Base-by-base conservation (phyloP, 2,888 invertebrate species). In the Amaurobius ferox region DNA sequence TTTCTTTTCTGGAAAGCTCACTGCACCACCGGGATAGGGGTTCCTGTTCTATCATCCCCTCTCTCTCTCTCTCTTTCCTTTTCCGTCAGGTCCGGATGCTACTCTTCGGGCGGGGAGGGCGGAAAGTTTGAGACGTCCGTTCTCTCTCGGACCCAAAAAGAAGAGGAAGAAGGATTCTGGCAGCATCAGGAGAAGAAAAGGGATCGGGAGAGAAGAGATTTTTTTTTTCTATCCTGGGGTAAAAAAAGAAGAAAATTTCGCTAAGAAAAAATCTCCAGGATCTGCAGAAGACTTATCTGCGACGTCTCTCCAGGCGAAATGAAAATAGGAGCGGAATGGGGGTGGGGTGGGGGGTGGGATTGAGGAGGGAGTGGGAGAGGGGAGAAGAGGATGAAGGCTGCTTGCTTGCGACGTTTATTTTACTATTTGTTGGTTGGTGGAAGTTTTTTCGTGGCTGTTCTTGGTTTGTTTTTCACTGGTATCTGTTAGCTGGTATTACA, bases 311-410 rank as follows among this genome's bases (percentile, higher is more conserved):
- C 32, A 44, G 77, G 83, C 83, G 83, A 85, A 85, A 85, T 85
- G 83, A 85, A 85, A 85, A 85, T 85, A 85, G 77, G 83, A 77
- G 77, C 77, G 77, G 83, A 76, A 83, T 83, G 76, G 81, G 71
- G 66, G 44, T n/a, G 77, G 16, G 70, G 44, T 23, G 16, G 39
- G 7, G 64, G 66, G 13, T 13, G 71, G 44, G 35, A 64, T 28
- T 40, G 74, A 23, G 74, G 55, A 29, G 71, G n/a, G 39, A 19
- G 32, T 19, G 32, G 66, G 32, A 19, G 19, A n/a, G 32, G 32
- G 40, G 28, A 28, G 26, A 68, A 26, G n/a, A 28, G 40, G 66
- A 66, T 32, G 66, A 39, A 39, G 40, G 68, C 40, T 32, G 66
- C 66, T 23, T 55, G 55, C 55, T 55, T 23, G 76, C 62, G 28